Conservation (phyloP, 2,888 invertebrate genomes). For the Aethes cnicana region DNA sequence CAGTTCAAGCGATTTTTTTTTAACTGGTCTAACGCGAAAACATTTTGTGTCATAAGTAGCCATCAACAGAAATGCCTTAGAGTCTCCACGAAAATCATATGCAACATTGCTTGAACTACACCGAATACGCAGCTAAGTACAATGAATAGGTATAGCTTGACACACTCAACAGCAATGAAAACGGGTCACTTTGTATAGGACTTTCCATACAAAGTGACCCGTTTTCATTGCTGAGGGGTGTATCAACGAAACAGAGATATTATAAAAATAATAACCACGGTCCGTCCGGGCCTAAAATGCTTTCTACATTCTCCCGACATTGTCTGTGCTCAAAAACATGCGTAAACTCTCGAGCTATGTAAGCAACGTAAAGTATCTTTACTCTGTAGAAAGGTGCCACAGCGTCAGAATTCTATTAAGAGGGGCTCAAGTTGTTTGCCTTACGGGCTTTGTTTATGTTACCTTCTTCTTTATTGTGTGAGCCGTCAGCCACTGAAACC, state of each 20-base stretch:
- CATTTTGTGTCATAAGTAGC: too few species aligned
- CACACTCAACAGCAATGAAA: too few species aligned
- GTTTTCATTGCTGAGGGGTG: slow-evolving; percentile 36
- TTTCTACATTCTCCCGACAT: slow-evolving; percentile 40
- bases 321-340: slow-evolving; percentile 38
- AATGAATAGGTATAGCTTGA: too few species aligned
- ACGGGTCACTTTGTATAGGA: slow-evolving; percentile 40
- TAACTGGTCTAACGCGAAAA: too few species aligned
- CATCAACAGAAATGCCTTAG: too few species aligned
- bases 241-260: background rate
- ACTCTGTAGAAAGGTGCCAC: slow-evolving; percentile 53
- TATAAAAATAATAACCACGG: slow-evolving; percentile 28
- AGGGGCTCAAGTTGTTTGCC: slow-evolving; percentile 66
- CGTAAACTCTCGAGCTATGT: slow-evolving; percentile 34
- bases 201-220: slow-evolving; percentile 43
- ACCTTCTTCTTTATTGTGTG: slow-evolving; percentile 62
- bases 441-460: slow-evolving; percentile 60
- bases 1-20: too few species aligned
- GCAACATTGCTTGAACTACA: too few species aligned
- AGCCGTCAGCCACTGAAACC: slow-evolving; percentile 42
- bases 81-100: too few species aligned
- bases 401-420: slow-evolving; percentile 69
- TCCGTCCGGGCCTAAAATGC: slow-evolving; percentile 37
- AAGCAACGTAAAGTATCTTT: slow-evolving; percentile 56
- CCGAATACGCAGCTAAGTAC: too few species aligned